Base-by-base conservation (phyloP, 2,797 vertebrate genomes). In the Enteromius fasciolatus region DNA sequence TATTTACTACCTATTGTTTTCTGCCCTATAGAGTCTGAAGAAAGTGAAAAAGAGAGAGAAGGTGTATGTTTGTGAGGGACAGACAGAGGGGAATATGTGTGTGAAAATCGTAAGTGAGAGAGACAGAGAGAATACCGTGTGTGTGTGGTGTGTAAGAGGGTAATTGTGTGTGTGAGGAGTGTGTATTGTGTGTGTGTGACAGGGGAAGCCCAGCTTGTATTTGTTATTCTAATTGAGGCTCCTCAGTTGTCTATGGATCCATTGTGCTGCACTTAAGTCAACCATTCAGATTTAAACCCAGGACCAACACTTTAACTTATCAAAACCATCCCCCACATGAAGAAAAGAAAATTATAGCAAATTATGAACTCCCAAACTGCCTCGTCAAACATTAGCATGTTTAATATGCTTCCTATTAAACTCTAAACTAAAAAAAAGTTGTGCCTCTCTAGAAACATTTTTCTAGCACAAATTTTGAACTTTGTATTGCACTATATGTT, bases 151-250 rank as follows among this genome's bases (percentile, higher is more conserved):
- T 12, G 78, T 33, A 31, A 70, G 25, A 41, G 76, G 50, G 80
- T 28, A 69, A 72, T 78, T 78, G 85, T 80, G 75, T 75, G 28
- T 68, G 54, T 61, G 66, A 81, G 1, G 74, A 85, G 82, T 25
- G 39, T 39, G 76, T 75, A 84, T 84, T 87, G 81, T 88, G 69
- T 52, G 77, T 80, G 84, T 87, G 83, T 87, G 84, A 88, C 84
- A 84, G 78, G 64, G 77, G 70, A 82, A 84, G 86, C 78, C 83
- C 83, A 69, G 74, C 67, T 69, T 2, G 54, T 82, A 78, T 87
- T 88, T 88, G 86, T 87, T 86, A 88, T 88, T 87, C 83, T 87
- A 88, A 88, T 88, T 46, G 87, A 85, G 83, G 73, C 83, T 83
- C 87, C 86, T 82, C 83, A 76, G 75, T 85, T 86, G 86, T 87